These are phyloP conservation scores for Takifugu rubripes DNA, from an alignment of 2,797 vertebrate species.

Conservation along the genomic window DNA sequence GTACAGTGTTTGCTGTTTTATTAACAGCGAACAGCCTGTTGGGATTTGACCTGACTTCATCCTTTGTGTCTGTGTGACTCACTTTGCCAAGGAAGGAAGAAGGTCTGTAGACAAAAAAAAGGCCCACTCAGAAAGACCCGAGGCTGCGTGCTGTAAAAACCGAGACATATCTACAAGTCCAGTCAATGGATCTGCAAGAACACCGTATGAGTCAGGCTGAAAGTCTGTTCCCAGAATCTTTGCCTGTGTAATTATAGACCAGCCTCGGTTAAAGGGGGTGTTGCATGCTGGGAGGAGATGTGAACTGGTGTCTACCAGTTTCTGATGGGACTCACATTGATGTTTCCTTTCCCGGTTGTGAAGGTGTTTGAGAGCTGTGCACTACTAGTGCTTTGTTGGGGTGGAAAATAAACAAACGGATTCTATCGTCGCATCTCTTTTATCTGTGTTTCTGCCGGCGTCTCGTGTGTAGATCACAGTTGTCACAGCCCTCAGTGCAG, in stretches of 20 bases:
- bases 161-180: constrained; percentile 58
- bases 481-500: constrained; percentile 67
- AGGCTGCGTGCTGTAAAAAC: constrained; percentile 63
- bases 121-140: constrained; percentile 52
- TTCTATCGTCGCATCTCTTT: constrained; percentile 47
- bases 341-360: constrained; percentile 35
- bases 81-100: constrained; percentile 67
- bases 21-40: constrained; percentile 54
- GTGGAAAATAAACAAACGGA: background rate
- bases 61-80: constrained; percentile 71
- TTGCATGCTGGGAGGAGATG: constrained; percentile 64
- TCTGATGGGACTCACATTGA: constrained; percentile 70
- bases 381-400: constrained; percentile 22
- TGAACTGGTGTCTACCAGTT: constrained; percentile 61
- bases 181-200: constrained; percentile 59
- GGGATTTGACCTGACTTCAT: constrained; percentile 66
- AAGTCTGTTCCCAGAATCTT: constrained; percentile 72
- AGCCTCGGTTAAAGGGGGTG: constrained; percentile 67
- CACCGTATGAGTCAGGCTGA: constrained; percentile 72
- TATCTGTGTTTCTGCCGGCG: constrained; percentile 65
- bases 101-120: constrained; percentile 59
- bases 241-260: constrained; percentile 79
- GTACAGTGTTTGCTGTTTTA: constrained; percentile 68
- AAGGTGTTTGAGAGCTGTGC: constrained; percentile 33
- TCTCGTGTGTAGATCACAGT: constrained; percentile 68